Percentiles rank a stretch among this genome's conserved stretches.
phyloP scores from a whole-genome alignment of 2,888 invertebrate genomes.

The Lysandra bellargus region DNA sequence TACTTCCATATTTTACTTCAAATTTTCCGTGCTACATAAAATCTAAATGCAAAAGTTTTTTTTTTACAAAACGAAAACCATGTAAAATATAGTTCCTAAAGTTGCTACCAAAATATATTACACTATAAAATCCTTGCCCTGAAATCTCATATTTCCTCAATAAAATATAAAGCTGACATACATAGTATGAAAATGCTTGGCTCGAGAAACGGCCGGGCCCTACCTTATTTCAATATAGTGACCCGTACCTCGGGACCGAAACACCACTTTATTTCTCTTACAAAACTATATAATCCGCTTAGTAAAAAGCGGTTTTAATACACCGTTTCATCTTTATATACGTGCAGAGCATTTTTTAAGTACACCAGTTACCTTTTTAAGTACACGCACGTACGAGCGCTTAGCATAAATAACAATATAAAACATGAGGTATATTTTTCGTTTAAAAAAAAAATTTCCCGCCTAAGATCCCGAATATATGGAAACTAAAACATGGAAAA shows the following conservation, averaged over 20 bases:
- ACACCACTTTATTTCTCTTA: constrained; percentile 33
- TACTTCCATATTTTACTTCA: too few species aligned
- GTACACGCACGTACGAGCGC: not conserved
- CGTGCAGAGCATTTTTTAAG: not conserved
- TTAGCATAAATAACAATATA: too few species aligned
- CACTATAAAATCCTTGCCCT: not conserved
- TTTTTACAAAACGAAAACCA: not conserved
- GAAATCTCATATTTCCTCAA: constrained; percentile 14
- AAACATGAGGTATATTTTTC: too few species aligned
- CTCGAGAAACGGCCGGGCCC: constrained; percentile 24
- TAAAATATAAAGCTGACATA: constrained; percentile 33
- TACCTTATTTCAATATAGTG: constrained; percentile 34
- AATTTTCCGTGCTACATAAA: too few species aligned
- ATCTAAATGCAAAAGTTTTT: not conserved
- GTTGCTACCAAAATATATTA: not conserved
- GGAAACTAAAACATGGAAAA: too few species aligned
- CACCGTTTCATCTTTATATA: not conserved
- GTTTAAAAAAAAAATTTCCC: too few species aligned
- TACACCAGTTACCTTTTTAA: not conserved
- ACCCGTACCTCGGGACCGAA: constrained; percentile 29
- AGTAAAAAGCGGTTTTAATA: constrained; percentile 15
- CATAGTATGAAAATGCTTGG: constrained; percentile 23
- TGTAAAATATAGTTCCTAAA: not conserved
- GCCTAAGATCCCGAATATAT: too few species aligned
- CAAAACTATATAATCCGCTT: constrained; percentile 28